Evolutionary conservation across 1,140 invertebrate species (phyloP), one percentile per base, ranked within the genome.

Genomic region (Trachymyrmex cornetzi): DNA sequence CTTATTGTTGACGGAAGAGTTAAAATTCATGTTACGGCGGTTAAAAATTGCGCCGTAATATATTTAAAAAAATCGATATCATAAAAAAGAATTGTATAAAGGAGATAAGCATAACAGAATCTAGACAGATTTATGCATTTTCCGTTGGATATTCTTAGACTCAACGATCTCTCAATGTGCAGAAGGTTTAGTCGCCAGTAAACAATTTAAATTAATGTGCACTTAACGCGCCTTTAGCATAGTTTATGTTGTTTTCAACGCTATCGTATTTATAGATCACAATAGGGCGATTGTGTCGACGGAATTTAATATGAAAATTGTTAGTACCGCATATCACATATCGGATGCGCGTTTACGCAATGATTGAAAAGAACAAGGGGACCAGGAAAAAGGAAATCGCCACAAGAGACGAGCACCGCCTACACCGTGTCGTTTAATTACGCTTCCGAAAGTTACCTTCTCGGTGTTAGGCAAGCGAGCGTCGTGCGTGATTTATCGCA

Each of bases 201-300:
- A 89, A 85, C 87, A 84, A 91, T 91, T 85, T 90, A 89, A 91
- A 91, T 91, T 87, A 91, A 91, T 88, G 88, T 72, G 64, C 71
- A 55, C 74, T 91, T 87, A 89, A 90, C 88, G 71, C 63, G 48
- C 22, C 61, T 92, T 87, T 22, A 59, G 87, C 77, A 67, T 74
- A 66, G 90, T 91, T 92, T 85, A 88, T 87, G 87, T 71, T 81
- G 84, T 88, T 92, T 89, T 91, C 82, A 75, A 48, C 50, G 79
- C 81, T 66, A 81, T 16, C n/a, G 77, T 88, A 91, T 91, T 92
- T 91, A 87, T 90, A 92, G 19, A 24, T 44, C 7, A 19, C 44
- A 44, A 38, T 30, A 53, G 14, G 0, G 0, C 48, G n/a, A 27
- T 12, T 50, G n/a, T 22, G 30, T 5, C 12, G 9, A 19, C 14